Evolutionary conservation across 2,113 vertebrate species (phyloP).

Genomic region (Brachyhypopomus gauderio): DNA sequence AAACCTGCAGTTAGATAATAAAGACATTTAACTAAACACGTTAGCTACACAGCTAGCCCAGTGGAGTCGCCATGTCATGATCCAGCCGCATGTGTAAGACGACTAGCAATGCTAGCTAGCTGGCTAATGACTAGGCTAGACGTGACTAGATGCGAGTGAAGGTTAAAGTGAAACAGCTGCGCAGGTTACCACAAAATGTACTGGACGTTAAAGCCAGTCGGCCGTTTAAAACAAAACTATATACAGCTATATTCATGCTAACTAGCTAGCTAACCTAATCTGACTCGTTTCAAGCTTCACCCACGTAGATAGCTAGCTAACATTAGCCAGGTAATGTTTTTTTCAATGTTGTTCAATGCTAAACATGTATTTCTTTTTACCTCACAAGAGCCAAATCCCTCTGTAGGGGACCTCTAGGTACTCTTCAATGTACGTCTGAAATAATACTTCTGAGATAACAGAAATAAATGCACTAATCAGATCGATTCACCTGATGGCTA

Average conservation of each 20-base stretch:
- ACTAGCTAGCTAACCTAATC: too few relatives aligned
- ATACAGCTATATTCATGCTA: too few relatives aligned
- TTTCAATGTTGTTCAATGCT: not conserved
- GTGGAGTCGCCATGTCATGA: conserved; percentile 25
- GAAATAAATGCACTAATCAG: not conserved
- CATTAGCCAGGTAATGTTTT: not conserved
- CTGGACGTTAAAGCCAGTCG: too few relatives aligned
- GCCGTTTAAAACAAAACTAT: too few relatives aligned
- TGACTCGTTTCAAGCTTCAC: too few relatives aligned
- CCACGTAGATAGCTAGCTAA: too few relatives aligned
- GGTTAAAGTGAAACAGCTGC: too few relatives aligned
- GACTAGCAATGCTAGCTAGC: too few relatives aligned
- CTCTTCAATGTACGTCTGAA: not conserved
- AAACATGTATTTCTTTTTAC: not conserved
- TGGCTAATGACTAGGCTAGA: too few relatives aligned
- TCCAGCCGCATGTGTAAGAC: not conserved
- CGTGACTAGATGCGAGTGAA: too few relatives aligned
- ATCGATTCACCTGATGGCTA: conserved; percentile 15
- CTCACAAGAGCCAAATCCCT: conserved; percentile 44
- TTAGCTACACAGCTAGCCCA: conserved; percentile 14
- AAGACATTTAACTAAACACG: not conserved
- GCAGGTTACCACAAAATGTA: too few relatives aligned
- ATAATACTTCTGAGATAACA: not conserved
- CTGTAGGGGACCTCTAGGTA: not conserved
- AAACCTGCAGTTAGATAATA: too few relatives aligned